phyloP scores from a whole-genome alignment of 2,113 vertebrate genomes.

The Entomyzon cyanotis region DNA sequence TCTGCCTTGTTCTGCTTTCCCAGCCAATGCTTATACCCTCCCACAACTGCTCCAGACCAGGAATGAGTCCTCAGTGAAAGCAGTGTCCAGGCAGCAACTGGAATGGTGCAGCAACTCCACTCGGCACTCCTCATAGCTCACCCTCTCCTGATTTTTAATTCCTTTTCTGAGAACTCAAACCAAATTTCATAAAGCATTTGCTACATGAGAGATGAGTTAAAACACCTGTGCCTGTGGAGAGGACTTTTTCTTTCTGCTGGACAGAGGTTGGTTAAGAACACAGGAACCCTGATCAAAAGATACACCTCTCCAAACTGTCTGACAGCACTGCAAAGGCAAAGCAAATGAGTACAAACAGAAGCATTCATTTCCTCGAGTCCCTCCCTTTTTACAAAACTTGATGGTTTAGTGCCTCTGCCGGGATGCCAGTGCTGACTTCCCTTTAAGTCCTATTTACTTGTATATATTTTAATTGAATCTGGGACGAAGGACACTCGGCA shows the following conservation, averaged over 20 bases:
- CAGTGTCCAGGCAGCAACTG: background rate
- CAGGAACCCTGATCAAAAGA: background rate
- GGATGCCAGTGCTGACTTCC: background rate
- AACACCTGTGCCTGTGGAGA: background rate
- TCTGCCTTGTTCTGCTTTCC: background rate
- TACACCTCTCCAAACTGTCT: background rate
- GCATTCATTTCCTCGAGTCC: constrained; percentile 1
- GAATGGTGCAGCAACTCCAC: background rate
- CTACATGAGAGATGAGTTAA: background rate
- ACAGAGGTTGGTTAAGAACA: background rate
- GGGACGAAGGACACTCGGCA: background rate
- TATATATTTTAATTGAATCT: constrained; percentile 56
- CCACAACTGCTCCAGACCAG: constrained; percentile 1
- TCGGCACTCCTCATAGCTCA: background rate
- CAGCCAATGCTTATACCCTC: background rate
- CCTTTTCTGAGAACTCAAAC: background rate
- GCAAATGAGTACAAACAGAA: background rate
- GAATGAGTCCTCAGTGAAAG: background rate
- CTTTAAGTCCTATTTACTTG: background rate
- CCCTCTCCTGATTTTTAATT: background rate
- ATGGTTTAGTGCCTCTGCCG: background rate
- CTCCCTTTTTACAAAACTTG: constrained; percentile 22
- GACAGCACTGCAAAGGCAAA: background rate
- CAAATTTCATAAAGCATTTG: background rate
- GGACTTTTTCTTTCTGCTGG: background rate